Base-by-base conservation (phyloP, 1,140 invertebrate species). In the Zophobas morio region DNA sequence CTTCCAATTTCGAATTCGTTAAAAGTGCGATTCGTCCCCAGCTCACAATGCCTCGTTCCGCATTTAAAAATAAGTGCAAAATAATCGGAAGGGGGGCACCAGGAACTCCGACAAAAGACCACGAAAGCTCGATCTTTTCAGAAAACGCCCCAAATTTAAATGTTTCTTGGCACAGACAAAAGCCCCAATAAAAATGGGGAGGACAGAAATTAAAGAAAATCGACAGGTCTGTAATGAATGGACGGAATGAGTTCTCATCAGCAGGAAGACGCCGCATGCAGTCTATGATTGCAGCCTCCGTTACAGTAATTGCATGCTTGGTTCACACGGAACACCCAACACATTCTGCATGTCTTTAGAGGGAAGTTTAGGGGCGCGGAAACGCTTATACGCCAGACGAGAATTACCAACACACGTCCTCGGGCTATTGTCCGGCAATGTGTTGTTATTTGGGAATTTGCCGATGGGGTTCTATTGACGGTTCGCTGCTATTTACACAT, bases 221-320 rank as follows among this genome's bases (percentile, higher is more conserved):
- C 79, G 79, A 80, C 77, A 78, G 77, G 79, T 78, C 51, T 6
- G 71, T 49, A 76, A 78, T 74, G 77, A 76, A 76, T 70, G 74
- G 74, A 71, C 66, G 78, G 72, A 78, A 54, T 51, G 71, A 78
- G 79, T 81, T 81, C 80, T 78, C 80, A 81, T 76, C 80, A 81
- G 79, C 80, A 75, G 78, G 80, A 73, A 74, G 42, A 74, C 78
- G 37, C 76, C 66, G 63, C 78, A 76, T 79, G 78, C 34, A 56
- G 74, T 77, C 79, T 40, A 70, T 81, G 80, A 81, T 81, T 81
- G 75, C 47, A 78, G 80, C 80, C 80, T 81, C 80, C 78, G 80
- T 81, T 81, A 81, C 80, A 80, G 53, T 81, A 81, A 81, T 81
- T 81, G 80, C 79, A 81, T 71, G 77, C 66, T 80, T 78, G 80